These are phyloP conservation scores for Otus sunia DNA, from an alignment of 2,113 vertebrate genomes.

Conservation along the genomic window DNA sequence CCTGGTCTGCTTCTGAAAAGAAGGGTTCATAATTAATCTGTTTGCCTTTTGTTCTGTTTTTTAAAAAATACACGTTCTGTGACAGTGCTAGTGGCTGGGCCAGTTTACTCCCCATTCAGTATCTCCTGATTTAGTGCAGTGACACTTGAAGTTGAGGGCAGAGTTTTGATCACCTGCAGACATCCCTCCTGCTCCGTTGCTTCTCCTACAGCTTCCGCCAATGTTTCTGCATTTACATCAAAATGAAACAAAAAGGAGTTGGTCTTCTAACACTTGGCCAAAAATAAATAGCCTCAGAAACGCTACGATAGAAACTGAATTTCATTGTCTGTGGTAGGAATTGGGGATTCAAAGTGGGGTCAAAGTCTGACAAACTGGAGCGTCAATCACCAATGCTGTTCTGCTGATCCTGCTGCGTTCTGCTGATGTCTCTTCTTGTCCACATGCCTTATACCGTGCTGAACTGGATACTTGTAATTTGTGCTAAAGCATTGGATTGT, in stretches of 20 bases:
- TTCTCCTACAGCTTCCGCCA: slow-evolving; percentile 16
- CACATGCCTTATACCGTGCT: slow-evolving; percentile 59
- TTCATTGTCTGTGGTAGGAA: neutral
- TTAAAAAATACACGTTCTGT: slow-evolving; percentile 1
- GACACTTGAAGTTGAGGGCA: slow-evolving; percentile 22
- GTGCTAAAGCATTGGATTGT: neutral
- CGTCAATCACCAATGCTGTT: neutral
- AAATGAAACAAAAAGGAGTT: slow-evolving; percentile 1
- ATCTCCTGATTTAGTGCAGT: neutral
- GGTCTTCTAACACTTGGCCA: slow-evolving; percentile 24
- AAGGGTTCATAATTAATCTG: slow-evolving; percentile 53
- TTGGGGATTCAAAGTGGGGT: slow-evolving; percentile 19
- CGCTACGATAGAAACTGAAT: neutral
- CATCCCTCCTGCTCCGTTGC: slow-evolving; percentile 2
- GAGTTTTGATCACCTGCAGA: slow-evolving; percentile 1
- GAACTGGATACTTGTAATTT: neutral
- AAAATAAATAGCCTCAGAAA: slow-evolving; percentile 18
- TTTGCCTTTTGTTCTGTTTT: slow-evolving; percentile 56
- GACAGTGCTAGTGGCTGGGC: slow-evolving; percentile 60
- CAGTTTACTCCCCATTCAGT: neutral
- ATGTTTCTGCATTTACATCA: slow-evolving; percentile 7
- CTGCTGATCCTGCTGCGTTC: neutral
- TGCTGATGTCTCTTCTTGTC: slow-evolving; percentile 26
- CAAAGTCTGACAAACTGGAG: slow-evolving; percentile 23
- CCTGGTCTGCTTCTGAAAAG: slow-evolving; percentile 54